Conservation (phyloP, 2,888 invertebrate genomes). For the Hypsopygia costalis region DNA sequence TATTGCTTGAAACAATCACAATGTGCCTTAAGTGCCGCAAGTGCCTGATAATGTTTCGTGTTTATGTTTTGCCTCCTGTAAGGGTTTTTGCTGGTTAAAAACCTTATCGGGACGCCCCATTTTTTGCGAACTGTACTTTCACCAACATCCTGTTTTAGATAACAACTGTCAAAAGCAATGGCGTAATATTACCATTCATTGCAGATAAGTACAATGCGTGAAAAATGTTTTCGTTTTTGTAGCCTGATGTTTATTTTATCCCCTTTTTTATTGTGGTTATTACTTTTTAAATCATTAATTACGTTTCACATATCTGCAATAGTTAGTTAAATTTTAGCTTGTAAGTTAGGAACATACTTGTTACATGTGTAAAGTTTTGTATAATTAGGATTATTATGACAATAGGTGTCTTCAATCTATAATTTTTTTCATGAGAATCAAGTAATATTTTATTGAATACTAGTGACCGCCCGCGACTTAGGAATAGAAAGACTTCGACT, state of each 20-base stretch:
- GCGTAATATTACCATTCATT: neutral
- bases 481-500: no score
- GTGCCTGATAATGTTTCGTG: conserved; percentile 52
- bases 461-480: no score
- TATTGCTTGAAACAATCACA: conserved; percentile 40
- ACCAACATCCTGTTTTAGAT: conserved; percentile 6
- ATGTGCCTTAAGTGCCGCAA: conserved; percentile 62
- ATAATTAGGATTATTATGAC: no score
- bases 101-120: conserved; percentile 38
- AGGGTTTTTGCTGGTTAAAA: conserved; percentile 35
- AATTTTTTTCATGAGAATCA: no score
- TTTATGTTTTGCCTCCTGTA: conserved; percentile 38
- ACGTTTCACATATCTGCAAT: neutral
- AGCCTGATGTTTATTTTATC: conserved; percentile 48
- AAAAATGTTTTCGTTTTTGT: conserved; percentile 11
- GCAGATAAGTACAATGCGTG: conserved; percentile 12
- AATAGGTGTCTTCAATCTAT: no score
- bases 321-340: neutral
- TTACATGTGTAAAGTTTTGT: no score
- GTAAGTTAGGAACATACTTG: no score
- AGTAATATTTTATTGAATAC: no score
- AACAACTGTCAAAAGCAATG: conserved; percentile 5
- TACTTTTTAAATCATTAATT: neutral
- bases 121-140: conserved; percentile 13
- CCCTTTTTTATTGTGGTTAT: conserved; percentile 16